phyloP scores from a whole-genome alignment of 2,888 invertebrate genomes.

The Tetranychus piercei region DNA sequence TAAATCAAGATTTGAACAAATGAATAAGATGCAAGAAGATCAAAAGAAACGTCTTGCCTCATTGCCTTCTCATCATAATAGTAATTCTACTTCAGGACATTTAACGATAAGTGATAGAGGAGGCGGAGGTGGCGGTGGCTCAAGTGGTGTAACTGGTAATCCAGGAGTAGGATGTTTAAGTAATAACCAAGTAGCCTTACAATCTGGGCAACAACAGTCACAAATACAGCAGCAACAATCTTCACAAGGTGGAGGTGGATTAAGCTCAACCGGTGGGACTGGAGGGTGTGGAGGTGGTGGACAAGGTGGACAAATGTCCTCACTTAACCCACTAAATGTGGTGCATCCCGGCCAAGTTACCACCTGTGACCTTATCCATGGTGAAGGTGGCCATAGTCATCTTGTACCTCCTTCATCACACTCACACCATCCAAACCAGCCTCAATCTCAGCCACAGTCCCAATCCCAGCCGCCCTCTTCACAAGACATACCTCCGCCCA shows the following conservation, averaged over 20 bases:
- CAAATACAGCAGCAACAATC: not conserved
- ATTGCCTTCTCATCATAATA: not conserved
- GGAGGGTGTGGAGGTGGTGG: not conserved
- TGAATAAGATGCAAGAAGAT: slow-evolving; percentile 27
- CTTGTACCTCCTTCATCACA: not conserved
- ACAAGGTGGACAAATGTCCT: not conserved
- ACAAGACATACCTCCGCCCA: slow-evolving; percentile 14
- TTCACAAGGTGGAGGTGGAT: not conserved
- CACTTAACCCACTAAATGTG: not conserved
- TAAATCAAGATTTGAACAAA: slow-evolving; percentile 26
- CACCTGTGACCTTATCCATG: not conserved
- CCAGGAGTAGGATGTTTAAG: not conserved
- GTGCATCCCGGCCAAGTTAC: not conserved
- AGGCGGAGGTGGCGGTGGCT: not conserved
- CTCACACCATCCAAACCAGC: not conserved
- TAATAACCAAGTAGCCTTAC: not conserved
- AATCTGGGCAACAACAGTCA: slow-evolving; percentile 1
- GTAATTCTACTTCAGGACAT: not conserved
- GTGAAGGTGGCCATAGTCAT: not conserved
- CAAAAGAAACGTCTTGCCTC: slow-evolving; percentile 24
- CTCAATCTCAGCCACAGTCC: slow-evolving; percentile 11
- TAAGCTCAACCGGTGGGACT: not conserved
- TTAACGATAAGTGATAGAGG: not conserved
- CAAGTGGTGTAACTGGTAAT: not conserved
- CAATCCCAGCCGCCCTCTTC: slow-evolving; percentile 19